phyloP scores from a whole-genome alignment of 2,888 invertebrate genomes.

The Tuta absoluta region DNA sequence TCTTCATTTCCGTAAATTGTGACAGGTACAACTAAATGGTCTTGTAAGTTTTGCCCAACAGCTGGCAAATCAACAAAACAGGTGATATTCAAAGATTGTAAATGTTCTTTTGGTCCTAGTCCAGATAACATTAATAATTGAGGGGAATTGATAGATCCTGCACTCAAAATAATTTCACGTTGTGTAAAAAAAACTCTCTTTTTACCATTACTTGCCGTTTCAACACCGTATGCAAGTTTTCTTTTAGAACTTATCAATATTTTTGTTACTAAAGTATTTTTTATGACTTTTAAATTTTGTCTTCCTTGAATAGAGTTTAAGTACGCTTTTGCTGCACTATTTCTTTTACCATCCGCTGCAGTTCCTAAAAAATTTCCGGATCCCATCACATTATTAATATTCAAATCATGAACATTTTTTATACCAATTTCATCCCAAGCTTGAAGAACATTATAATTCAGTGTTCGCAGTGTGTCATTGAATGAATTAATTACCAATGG shows the following conservation, averaged over 20 bases:
- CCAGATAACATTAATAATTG: constrained; percentile 73
- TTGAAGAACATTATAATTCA: constrained; percentile 44
- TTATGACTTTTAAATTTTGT: constrained; percentile 60
- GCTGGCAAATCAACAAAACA: constrained; percentile 52
- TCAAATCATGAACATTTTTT: constrained; percentile 52
- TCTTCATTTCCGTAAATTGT: constrained; percentile 42
- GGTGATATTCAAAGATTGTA: constrained; percentile 53
- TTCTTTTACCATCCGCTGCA: constrained; percentile 64
- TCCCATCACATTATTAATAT: constrained; percentile 62
- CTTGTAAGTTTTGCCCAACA: constrained; percentile 66
- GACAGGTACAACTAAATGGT: constrained; percentile 59
- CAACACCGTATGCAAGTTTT: constrained; percentile 60
- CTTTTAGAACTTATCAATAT: constrained; percentile 69
- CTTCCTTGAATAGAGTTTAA: constrained; percentile 49
- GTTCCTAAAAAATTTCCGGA: constrained; percentile 67
- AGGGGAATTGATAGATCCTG: constrained; percentile 69
- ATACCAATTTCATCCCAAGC: constrained; percentile 68
- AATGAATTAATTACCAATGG: constrained; percentile 27
- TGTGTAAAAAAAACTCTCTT: constrained; percentile 42
- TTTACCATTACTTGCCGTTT: constrained; percentile 46
- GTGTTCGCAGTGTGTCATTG: constrained; percentile 16
- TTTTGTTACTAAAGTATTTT: constrained; percentile 72
- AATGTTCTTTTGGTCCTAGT: constrained; percentile 62
- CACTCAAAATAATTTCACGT: constrained; percentile 70
- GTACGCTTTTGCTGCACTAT: constrained; percentile 74